Base-by-base conservation (phyloP, 2,888 invertebrate genomes). In the Phengaris arion region DNA sequence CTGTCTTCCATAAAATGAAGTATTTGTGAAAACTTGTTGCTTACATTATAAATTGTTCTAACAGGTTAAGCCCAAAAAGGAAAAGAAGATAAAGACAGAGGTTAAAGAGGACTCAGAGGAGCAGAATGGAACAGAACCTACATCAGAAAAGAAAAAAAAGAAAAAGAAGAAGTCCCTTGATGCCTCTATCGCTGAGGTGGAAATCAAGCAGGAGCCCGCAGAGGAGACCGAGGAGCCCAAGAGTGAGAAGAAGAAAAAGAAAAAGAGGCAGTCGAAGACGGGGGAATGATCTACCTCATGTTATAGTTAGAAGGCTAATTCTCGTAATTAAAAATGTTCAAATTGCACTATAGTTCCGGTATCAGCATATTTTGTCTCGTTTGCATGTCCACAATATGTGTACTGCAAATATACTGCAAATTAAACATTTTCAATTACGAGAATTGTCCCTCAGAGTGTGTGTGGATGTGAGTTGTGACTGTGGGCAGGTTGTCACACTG, bases 161-260 rank as follows among this genome's bases (percentile, higher is more conserved):
- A 94, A 94, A 82, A 94, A 92, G 84, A 94, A 92, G 80, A 94
- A 94, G 79, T 91, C 90, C 68, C 86, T 92, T 48, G 89, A 91
- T 75, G 81, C 54, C 13, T 72, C 83, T 87, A 8, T 84, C 82
- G 70, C 82, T 1, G 84, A 85, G 48, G 80, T 82, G 22, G 86
- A 85, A 48, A 81, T 78, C 5, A 69, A 57, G 22, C 79, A 78
- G 64, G 80, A 78, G 8, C 81, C 79, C 12, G 80, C 80, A 22
- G 81, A 82, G 74, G 80, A 80, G 0, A 78, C 78, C 7, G 87
- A 86, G 10, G 84, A 86, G 68, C 87, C 89, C 2, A 89, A 88
- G 78, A 90, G 89, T 68, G 91, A 92, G 74, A 92, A 64, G 64
- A 64, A 92, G 77, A 85, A 85, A 77, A 93, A 93, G 82, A 93